Conservation (phyloP, 2,113 vertebrate species). For the Polyodon spathula region DNA sequence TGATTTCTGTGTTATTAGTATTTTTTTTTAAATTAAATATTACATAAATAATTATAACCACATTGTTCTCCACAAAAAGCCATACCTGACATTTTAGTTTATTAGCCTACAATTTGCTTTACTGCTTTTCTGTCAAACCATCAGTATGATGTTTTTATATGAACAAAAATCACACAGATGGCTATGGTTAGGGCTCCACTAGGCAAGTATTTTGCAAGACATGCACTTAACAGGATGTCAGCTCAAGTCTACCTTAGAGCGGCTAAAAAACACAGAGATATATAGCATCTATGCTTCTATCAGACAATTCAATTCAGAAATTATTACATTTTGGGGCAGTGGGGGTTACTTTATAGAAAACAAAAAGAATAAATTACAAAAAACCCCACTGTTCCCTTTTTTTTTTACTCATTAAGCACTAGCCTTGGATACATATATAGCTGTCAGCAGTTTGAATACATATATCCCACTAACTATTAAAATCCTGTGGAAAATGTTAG, state of each 20-base stretch:
- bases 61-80: slow-evolving; percentile 45
- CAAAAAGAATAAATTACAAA: not conserved
- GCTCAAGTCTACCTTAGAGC: slow-evolving; percentile 38
- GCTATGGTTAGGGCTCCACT: slow-evolving; percentile 59
- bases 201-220: slow-evolving; percentile 47
- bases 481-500: slow-evolving; percentile 39
- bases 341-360: not conserved
- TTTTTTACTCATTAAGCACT: slow-evolving; percentile 10
- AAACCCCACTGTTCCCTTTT: not conserved
- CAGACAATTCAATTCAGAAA: slow-evolving; percentile 22
- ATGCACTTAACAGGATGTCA: slow-evolving; percentile 49
- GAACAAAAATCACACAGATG: slow-evolving; percentile 58
- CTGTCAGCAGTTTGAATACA: slow-evolving; percentile 49
- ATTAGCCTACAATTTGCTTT: slow-evolving; percentile 75
- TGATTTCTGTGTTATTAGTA: slow-evolving; percentile 35
- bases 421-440: slow-evolving; percentile 19
- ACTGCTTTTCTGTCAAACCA: slow-evolving; percentile 49
- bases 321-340: not conserved
- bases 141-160: slow-evolving; percentile 44
- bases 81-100: slow-evolving; percentile 57
- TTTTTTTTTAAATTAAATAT: slow-evolving; percentile 35
- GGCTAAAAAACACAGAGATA: slow-evolving; percentile 33
- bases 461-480: slow-evolving; percentile 42
- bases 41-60: slow-evolving; percentile 54
- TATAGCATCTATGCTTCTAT: not conserved